phyloP scores from a whole-genome alignment of 1,140 invertebrate species.

The Drosophila asahinai region DNA sequence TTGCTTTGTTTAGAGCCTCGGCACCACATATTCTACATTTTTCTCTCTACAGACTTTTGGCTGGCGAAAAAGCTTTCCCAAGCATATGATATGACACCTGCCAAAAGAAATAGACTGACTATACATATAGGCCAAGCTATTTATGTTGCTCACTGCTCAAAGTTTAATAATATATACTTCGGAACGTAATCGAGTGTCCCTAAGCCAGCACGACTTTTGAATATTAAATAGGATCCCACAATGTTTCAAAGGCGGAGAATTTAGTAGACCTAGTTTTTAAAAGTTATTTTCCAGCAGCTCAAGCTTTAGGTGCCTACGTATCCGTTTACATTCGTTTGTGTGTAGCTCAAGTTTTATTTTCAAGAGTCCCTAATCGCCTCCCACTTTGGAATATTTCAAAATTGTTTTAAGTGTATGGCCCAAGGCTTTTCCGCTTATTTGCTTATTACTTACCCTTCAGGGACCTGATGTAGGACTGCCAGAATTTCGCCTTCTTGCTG shows the following conservation, averaged over 20 bases:
- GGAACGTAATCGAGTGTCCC: background rate
- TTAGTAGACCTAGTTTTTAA: background rate
- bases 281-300: background rate
- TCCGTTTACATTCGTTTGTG: no score
- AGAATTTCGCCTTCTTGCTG: constrained; percentile 96
- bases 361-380: background rate
- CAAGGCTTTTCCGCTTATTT: background rate
- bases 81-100: constrained; percentile 72
- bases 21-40: constrained; percentile 72
- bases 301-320: background rate
- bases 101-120: constrained; percentile 68
- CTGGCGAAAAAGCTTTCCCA: constrained; percentile 52
- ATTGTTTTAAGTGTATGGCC: background rate
- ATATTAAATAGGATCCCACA: background rate
- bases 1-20: constrained; percentile 69
- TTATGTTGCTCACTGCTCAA: constrained; percentile 50
- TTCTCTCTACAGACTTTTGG: constrained; percentile 55
- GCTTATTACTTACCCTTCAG: constrained; percentile 90
- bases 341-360: background rate
- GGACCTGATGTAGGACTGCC: constrained; percentile 95
- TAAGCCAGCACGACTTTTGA: background rate
- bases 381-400: background rate
- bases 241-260: background rate
- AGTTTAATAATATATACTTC: constrained; percentile 21
- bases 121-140: constrained; percentile 46